These are phyloP conservation scores for Meloidogyne chitwoodi DNA, from an alignment of 1,140 invertebrate species.

Conservation along the genomic window DNA sequence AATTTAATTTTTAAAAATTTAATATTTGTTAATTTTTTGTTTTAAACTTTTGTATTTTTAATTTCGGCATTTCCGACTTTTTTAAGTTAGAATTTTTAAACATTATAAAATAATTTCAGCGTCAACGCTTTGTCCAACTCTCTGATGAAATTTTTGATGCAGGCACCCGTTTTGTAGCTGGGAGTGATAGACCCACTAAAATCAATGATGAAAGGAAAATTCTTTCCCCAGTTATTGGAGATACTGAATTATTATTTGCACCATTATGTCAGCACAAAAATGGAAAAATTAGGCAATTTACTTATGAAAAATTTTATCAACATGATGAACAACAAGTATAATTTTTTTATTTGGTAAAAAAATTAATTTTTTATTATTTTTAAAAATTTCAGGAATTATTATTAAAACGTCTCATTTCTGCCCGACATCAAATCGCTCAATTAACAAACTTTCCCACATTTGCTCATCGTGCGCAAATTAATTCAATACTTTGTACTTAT, in stretches of 20 bases:
- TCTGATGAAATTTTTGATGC: slow-evolving; percentile 44
- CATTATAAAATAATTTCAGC: slow-evolving; percentile 29
- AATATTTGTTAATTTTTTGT: no score
- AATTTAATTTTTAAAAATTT: background rate
- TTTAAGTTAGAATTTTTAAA: background rate
- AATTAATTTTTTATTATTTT: background rate
- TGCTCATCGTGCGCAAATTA: slow-evolving; percentile 52
- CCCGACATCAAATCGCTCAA: slow-evolving; percentile 44
- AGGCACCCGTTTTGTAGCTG: slow-evolving; percentile 26
- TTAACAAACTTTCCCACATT: slow-evolving; percentile 55
- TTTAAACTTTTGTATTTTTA: no score
- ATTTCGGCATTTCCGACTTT: slow-evolving; percentile 1
- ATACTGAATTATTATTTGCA: background rate
- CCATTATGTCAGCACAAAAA: slow-evolving; percentile 16
- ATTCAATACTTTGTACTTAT: slow-evolving; percentile 48
- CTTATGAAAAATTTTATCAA: slow-evolving; percentile 23
- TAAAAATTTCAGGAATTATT: slow-evolving; percentile 30
- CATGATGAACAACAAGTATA: slow-evolving; percentile 35
- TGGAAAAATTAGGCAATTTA: slow-evolving; percentile 10
- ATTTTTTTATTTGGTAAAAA: background rate
- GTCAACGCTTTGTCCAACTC: slow-evolving; percentile 31
- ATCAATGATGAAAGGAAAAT: slow-evolving; percentile 1
- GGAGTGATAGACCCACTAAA: slow-evolving; percentile 14
- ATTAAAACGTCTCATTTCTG: slow-evolving; percentile 32
- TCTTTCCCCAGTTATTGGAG: background rate